phyloP scores from a whole-genome alignment of 2,888 invertebrate species.

The Eilema sororculum region DNA sequence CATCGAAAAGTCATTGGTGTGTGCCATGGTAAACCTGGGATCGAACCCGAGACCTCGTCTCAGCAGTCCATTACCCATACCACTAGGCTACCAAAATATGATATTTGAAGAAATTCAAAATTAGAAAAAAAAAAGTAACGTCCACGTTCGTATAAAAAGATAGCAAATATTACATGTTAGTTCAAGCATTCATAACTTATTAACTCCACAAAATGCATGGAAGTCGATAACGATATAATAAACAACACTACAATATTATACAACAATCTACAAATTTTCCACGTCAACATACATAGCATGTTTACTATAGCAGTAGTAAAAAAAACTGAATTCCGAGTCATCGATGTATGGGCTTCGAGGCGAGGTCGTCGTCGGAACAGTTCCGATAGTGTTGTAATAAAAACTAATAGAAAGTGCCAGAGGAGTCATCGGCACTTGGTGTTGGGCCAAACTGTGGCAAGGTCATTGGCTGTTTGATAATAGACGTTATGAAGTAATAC shows the following conservation, averaged over 20 bases:
- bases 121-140: not conserved
- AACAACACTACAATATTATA: conserved; percentile 43
- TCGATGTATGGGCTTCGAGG: conserved; percentile 54
- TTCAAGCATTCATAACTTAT: conserved; percentile 50
- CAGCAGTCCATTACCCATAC: too few relatives aligned
- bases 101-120: not conserved
- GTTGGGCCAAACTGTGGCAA: conserved; percentile 81
- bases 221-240: conserved; percentile 55
- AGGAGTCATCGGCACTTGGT: conserved; percentile 83
- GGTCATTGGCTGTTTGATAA: conserved; percentile 81
- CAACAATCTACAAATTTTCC: conserved; percentile 16
- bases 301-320: conserved; percentile 17
- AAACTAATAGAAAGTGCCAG: conserved; percentile 80
- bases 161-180: conserved; percentile 44
- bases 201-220: conserved; percentile 59
- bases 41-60: too few relatives aligned
- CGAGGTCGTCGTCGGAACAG: conserved; percentile 25
- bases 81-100: not conserved
- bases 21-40: too few relatives aligned
- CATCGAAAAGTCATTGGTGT: too few relatives aligned
- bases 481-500: conserved; percentile 77
- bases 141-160: conserved; percentile 11
- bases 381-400: conserved; percentile 61
- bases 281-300: conserved; percentile 36
- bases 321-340: conserved; percentile 38